Conservation (phyloP, 2,113 vertebrate species). For the Sphyrna mokarran region DNA sequence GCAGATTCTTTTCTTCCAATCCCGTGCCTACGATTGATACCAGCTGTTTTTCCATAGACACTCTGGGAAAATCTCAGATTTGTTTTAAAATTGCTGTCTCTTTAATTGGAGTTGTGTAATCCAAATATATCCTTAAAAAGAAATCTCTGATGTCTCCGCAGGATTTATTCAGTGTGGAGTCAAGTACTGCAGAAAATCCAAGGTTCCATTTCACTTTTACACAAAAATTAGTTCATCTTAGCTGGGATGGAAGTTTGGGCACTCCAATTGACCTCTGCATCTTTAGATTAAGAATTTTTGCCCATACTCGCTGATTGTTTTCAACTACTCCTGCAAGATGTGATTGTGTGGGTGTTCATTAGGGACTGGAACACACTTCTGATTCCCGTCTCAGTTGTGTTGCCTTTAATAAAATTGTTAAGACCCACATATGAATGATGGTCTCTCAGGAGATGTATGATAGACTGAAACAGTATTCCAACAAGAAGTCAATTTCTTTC, state of each 20-base stretch:
- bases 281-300: background rate
- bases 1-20: constrained; percentile 42
- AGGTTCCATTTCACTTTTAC: background rate
- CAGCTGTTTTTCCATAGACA: constrained; percentile 41
- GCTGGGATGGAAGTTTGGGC: background rate
- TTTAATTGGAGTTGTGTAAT: constrained; percentile 8
- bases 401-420: background rate
- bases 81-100: constrained; percentile 32
- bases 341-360: background rate
- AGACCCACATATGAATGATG: background rate
- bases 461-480: background rate
- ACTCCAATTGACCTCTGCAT: background rate
- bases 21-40: constrained; percentile 40
- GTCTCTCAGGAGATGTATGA: background rate
- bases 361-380: background rate
- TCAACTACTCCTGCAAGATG: background rate
- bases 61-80: constrained; percentile 39
- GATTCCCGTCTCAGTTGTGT: background rate
- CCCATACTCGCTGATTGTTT: background rate
- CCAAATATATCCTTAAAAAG: background rate
- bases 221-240: background rate
- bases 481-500: background rate
- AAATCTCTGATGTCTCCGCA: background rate
- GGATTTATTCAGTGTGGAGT: background rate
- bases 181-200: background rate